Evolutionary conservation across 2,113 vertebrate genomes (phyloP), one percentile per base, ranked within the genome.

Genomic region (Bothrops jararaca): DNA sequence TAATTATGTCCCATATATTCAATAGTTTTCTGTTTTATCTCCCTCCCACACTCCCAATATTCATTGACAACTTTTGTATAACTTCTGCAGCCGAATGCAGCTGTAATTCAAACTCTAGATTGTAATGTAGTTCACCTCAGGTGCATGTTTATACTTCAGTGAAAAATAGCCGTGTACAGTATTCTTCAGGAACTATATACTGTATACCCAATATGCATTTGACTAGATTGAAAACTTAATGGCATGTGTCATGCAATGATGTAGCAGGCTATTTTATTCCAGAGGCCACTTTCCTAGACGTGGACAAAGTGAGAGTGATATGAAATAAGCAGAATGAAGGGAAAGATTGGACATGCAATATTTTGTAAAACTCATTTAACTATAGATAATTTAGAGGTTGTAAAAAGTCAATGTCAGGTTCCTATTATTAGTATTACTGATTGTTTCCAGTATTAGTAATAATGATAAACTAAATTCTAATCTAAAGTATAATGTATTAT

Each of bases 351-450:
- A 74, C 0, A 0, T 89, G 91, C 92, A 88, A 94, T 93, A 94
- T 95, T 96, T 95, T 91, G 9, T 86, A 94, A 60, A 95, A 95
- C 92, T 92, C 93, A 93, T 91, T 34, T 80, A n/a, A 54, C 88
- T 1, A 5, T 15, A 74, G 13, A 34, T 80, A 80, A 74, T 34
- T 34, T 74, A 34, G 13, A 74, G 13, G 5, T 74, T 74, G 69
- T 74, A 74, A 74, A 80, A 80, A 80, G 15, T 39, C n/a, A 74
- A 20, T 74, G n/a, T 74, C 69, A 64, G 60, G 60, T 64, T 64
- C 60, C 26, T n/a, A 64, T 64, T 64, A 57, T 57, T 57, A 12
- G 26, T n/a, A n/a, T 39, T 80, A 80, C n/a, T 80, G 39, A 39
- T 39, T 18, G 6, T 80, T 80, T 20, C 34, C 39, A 39, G 18